phyloP scores from a whole-genome alignment of 2,888 invertebrate genomes.

The Miltochrista miniata region DNA sequence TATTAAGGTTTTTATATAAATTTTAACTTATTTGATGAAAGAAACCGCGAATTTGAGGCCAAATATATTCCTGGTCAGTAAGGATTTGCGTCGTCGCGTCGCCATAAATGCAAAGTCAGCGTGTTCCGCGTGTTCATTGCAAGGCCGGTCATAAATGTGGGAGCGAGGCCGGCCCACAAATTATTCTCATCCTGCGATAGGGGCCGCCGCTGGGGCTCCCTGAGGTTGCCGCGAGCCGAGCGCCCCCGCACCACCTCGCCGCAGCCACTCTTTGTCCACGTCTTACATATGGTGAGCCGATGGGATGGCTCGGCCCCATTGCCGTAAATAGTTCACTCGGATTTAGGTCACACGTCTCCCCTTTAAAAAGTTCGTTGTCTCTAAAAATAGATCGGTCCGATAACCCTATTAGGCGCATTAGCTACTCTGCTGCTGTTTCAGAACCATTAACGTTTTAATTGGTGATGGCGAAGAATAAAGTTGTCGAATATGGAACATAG shows the following conservation, averaged over 20 bases:
- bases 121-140: conserved; percentile 13
- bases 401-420: not conserved
- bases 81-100: too few species aligned
- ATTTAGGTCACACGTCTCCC: not conserved
- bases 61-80: too few species aligned
- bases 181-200: conserved; percentile 43
- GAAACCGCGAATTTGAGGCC: too few species aligned
- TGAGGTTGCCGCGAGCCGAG: conserved; percentile 5
- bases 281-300: not conserved
- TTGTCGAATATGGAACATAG: too few species aligned
- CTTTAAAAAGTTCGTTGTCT: not conserved
- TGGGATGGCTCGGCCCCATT: not conserved
- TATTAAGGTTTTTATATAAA: too few species aligned
- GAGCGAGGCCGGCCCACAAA: conserved; percentile 36
- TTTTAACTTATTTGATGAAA: too few species aligned
- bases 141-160: conserved; percentile 27
- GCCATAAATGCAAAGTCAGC: too few species aligned
- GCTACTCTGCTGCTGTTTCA: too few species aligned
- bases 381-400: too few species aligned
- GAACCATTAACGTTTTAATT: too few species aligned
- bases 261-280: not conserved
- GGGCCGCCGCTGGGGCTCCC: conserved; percentile 17
- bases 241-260: conserved; percentile 6
- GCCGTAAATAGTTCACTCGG: not conserved
- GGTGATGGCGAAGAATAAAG: too few species aligned